Conservation (phyloP, 2,888 invertebrate species). For the Sphaerophoria rueppellii region DNA sequence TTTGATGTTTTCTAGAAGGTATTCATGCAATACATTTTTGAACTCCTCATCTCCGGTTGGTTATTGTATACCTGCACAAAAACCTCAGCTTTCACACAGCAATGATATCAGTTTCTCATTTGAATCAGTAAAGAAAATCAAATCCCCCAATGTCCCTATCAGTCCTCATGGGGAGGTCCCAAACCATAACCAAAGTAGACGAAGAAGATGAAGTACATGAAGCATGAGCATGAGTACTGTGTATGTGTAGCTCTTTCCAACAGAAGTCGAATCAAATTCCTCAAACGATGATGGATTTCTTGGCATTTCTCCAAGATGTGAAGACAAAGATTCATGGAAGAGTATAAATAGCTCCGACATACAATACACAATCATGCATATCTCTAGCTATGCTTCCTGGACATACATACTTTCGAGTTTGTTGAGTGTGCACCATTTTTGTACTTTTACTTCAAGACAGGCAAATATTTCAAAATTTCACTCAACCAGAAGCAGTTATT, state of each 20-base stretch:
- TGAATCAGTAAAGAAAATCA: slow-evolving; percentile 64
- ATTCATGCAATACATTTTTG: slow-evolving; percentile 48
- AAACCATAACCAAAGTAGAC: slow-evolving; percentile 44
- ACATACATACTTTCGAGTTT: slow-evolving; percentile 7
- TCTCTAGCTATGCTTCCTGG: slow-evolving; percentile 1
- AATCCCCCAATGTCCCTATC: slow-evolving; percentile 31
- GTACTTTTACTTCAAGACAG: background rate
- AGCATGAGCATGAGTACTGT: too few species aligned
- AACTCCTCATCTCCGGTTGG: background rate
- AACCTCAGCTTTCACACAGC: slow-evolving; percentile 51
- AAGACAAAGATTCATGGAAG: slow-evolving; percentile 38
- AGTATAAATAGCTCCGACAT: slow-evolving; percentile 6
- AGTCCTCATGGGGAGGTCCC: slow-evolving; percentile 4
- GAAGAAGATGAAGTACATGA: slow-evolving; percentile 19
- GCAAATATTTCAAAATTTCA: slow-evolving; percentile 60
- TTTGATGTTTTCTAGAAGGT: slow-evolving; percentile 5
- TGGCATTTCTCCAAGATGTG: slow-evolving; percentile 61
- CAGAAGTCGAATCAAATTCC: slow-evolving; percentile 38
- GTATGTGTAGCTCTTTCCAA: too few species aligned
- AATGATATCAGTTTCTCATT: slow-evolving; percentile 67
- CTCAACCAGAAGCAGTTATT: slow-evolving; percentile 59
- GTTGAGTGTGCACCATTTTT: slow-evolving; percentile 25
- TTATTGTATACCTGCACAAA: background rate
- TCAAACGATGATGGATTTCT: slow-evolving; percentile 62
- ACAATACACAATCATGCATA: background rate